Percentiles rank a stretch among this genome's conserved stretches.
phyloP scores from a whole-genome alignment of 2,797 vertebrate genomes.

The Amazonetta brasiliensis region DNA sequence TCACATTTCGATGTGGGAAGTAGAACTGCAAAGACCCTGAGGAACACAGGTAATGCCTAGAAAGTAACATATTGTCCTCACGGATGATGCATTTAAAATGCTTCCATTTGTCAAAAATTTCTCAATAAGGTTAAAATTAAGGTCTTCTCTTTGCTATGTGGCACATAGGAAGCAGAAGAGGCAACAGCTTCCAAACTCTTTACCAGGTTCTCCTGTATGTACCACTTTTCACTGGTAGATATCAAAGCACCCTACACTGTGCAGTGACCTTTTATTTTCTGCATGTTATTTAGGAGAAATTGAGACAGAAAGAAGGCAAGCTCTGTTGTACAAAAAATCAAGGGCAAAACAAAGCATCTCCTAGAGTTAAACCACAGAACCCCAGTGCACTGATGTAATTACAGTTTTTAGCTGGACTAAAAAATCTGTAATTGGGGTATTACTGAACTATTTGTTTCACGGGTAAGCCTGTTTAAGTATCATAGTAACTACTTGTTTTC shows the following conservation, averaged over 20 bases:
- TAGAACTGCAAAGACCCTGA: not conserved
- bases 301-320: not conserved
- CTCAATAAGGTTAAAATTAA: not conserved
- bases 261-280: not conserved
- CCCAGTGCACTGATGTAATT: not conserved
- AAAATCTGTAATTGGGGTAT: constrained; percentile 15
- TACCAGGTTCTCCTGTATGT: not conserved
- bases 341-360: not conserved
- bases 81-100: not conserved
- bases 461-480: not conserved
- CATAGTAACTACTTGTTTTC: constrained; percentile 6
- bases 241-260: not conserved
- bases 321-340: not conserved
- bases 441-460: not conserved
- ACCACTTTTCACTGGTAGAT: not conserved
- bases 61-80: not conserved
- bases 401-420: not conserved
- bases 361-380: not conserved
- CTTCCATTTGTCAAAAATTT: not conserved
- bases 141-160: not conserved
- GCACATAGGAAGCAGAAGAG: not conserved
- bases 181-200: not conserved
- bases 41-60: not conserved
- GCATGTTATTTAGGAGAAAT: not conserved
- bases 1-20: not conserved